Evolutionary conservation across 1,140 invertebrate genomes (phyloP), one percentile per base, ranked within the genome.

Genomic region (Meloidogyne floridensis): DNA sequence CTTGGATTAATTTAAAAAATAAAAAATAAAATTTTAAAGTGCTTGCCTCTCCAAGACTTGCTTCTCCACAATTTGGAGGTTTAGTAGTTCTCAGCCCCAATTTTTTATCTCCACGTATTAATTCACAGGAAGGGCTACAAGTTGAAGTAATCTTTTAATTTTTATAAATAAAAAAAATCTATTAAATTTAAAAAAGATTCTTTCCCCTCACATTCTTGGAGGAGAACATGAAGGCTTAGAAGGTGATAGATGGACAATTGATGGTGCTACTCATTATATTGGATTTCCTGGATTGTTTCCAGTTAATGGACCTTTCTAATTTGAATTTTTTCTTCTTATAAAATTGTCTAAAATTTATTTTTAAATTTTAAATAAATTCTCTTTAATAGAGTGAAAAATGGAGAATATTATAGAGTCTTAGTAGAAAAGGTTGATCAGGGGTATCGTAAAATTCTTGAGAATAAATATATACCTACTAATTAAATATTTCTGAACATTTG

Each of bases 21-120:
- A 53, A 76, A n/a, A 42, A 13, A 76, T 5, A 11, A 51, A 43
- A 7, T 32, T 75, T 47, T 70, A 43, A 59, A 59, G 56, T 59
- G 56, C 11, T 59, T 15, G 20, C 80, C 43, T 56, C 72, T 10
- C 82, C 82, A 53, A 74, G 70, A 51, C 42, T 83, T 3, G 15
- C 20, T 10, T 83, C 82, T 15, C 82, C 82, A 11, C 47, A 83
- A n/a, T 9, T 54, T 5, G 13, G 85, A 20, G 71, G 81, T 4
- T 43, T 83, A 32, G 42, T 71, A 32, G 82, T 83, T 53, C 82
- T 83, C 43, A 84, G 82, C 69, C 82, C 82, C 8, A 42, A 56
- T 8, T 47, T 83, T 15, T 65, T 83, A 13, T 77, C 82, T 56
- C 82, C 81, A 18, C 71, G 65, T 20, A 70, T 75, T 20, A 71